Percentiles rank a stretch among this genome's conserved stretches.
Conservation (phyloP, 2,888 invertebrate species). For the Eupithecia centaureata region DNA sequence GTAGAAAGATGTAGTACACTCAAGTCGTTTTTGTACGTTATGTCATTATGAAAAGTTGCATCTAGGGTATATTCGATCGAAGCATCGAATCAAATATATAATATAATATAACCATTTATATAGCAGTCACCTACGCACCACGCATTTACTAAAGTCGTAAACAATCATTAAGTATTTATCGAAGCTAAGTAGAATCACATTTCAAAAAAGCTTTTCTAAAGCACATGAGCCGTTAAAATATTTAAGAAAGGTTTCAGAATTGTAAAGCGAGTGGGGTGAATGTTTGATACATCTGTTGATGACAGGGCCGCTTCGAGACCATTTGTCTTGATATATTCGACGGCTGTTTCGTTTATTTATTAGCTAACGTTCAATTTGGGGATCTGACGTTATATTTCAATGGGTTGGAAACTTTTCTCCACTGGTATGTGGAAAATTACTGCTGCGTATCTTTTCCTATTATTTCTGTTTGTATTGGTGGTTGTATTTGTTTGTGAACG, state of each 20-base stretch:
- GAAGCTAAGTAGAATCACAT: neutral
- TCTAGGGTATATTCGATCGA: too few relatives aligned
- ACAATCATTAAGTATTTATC: too few relatives aligned
- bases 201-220: neutral
- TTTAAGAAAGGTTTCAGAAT: neutral
- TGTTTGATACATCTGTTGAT: conserved; percentile 31
- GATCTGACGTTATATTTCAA: neutral
- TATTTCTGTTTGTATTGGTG: too few relatives aligned
- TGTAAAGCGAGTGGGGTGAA: neutral
- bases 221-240: neutral
- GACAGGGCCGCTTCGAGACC: conserved; percentile 21
- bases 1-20: too few relatives aligned
- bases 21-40: too few relatives aligned
- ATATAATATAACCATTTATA: too few relatives aligned
- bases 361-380: conserved; percentile 5
- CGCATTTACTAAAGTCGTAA: too few relatives aligned
- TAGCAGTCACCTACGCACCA: too few relatives aligned
- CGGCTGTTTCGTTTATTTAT: conserved; percentile 19
- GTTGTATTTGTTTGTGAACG: too few relatives aligned
- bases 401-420: neutral
- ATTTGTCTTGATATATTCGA: conserved; percentile 26
- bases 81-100: too few relatives aligned
- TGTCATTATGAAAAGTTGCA: too few relatives aligned
- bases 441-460: neutral
- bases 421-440: neutral